phyloP scores from a whole-genome alignment of 1,140 invertebrate species.

The Atta colombica region DNA sequence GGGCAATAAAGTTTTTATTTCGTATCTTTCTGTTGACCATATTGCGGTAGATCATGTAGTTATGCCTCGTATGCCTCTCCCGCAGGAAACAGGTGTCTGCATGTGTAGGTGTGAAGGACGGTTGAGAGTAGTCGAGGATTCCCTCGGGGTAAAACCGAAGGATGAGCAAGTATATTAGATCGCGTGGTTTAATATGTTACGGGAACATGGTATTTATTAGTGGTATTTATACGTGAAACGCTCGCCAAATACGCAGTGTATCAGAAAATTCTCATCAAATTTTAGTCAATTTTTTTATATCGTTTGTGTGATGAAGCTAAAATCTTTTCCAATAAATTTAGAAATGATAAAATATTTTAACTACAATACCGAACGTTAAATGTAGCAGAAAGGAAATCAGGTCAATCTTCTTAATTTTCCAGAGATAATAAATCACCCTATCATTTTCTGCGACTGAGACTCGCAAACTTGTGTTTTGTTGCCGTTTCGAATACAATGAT shows the following conservation, averaged over 20 bases:
- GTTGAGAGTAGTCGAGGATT: slow-evolving; percentile 31
- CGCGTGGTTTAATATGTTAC: slow-evolving; percentile 39
- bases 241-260: background rate
- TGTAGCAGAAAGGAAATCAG: background rate
- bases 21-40: slow-evolving; percentile 44
- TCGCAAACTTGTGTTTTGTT: background rate
- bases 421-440: background rate
- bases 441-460: background rate
- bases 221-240: slow-evolving; percentile 11
- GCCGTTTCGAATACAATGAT: slow-evolving; percentile 32
- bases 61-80: slow-evolving; percentile 8
- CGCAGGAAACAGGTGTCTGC: slow-evolving; percentile 41
- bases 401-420: background rate
- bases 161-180: slow-evolving; percentile 51
- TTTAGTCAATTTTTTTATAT: background rate
- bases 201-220: slow-evolving; percentile 38
- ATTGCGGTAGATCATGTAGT: slow-evolving; percentile 49
- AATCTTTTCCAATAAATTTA: background rate
- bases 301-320: background rate
- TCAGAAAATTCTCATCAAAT: background rate
- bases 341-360: background rate
- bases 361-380: too few species aligned
- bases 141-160: slow-evolving; percentile 44
- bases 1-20: slow-evolving; percentile 59
- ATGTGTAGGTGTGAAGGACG: slow-evolving; percentile 48